Evolutionary conservation across 2,797 vertebrate species (phyloP).

Genomic region (Coilia nasus): DNA sequence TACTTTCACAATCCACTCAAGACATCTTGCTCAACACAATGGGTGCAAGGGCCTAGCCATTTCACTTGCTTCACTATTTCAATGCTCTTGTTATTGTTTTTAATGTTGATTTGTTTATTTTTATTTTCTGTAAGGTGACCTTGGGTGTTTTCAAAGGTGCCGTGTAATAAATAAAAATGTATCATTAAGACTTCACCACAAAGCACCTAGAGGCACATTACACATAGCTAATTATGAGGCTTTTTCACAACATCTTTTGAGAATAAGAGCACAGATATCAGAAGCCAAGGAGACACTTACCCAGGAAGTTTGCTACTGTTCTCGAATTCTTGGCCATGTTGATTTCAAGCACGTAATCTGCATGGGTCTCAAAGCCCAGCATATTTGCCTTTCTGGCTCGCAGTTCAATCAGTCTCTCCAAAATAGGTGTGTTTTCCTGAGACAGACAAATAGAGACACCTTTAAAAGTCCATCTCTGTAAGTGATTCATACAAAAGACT

Average conservation of each 20-base stretch:
- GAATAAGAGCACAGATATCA: neutral
- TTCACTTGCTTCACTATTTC: no score
- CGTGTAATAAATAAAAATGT: no score
- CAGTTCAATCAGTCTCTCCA: constrained; percentile 86
- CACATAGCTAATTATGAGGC: neutral
- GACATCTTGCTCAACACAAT: no score
- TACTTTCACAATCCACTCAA: neutral
- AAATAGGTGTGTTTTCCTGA: constrained; percentile 88
- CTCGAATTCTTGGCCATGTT: constrained; percentile 87
- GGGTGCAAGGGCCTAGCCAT: no score
- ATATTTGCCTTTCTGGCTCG: constrained; percentile 84
- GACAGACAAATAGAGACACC: neutral
- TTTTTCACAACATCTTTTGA: neutral
- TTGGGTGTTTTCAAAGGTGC: no score
- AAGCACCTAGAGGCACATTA: neutral
- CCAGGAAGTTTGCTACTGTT: constrained; percentile 73
- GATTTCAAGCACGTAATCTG: constrained; percentile 90
- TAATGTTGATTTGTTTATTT: no score
- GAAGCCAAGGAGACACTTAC: constrained; percentile 54
- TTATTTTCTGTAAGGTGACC: no score
- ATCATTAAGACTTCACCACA: neutral
- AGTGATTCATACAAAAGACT: no score
- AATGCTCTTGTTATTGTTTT: no score
- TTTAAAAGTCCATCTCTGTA: no score
- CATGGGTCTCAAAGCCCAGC: constrained; percentile 87